Percentiles rank a stretch among this genome's conserved stretches.
Evolutionary conservation across 1,140 invertebrate species (phyloP).

Genomic region (Popillia japonica): DNA sequence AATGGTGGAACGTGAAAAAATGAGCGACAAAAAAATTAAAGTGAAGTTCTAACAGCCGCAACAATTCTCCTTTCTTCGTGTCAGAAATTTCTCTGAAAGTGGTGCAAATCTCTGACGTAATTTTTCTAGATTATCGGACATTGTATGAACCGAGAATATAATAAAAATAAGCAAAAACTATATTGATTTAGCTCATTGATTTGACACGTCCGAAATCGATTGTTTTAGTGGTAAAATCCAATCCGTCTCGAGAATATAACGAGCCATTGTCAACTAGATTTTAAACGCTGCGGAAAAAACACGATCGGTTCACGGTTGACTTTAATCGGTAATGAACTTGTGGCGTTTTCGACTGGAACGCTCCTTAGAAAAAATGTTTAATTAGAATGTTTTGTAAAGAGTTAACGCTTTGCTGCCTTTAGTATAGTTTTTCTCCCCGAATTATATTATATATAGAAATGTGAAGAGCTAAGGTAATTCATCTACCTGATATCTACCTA

Average conservation of each 20-base stretch:
- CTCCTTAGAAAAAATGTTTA: slow-evolving; percentile 53
- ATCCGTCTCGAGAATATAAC: slow-evolving; percentile 55
- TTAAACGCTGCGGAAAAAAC: slow-evolving; percentile 47
- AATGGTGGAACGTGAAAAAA: too few species aligned
- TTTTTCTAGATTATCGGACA: too few species aligned
- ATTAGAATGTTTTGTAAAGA: slow-evolving; percentile 54
- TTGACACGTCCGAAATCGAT: slow-evolving; percentile 54
- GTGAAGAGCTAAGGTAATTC: too few species aligned
- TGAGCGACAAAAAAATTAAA: too few species aligned
- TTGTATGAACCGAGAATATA: too few species aligned
- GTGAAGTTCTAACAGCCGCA: too few species aligned
- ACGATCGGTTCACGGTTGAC: slow-evolving; percentile 50
- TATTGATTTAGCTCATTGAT: slow-evolving; percentile 56
- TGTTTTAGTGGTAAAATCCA: slow-evolving; percentile 54
- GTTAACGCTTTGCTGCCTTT: slow-evolving; percentile 50
- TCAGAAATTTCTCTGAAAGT: too few species aligned
- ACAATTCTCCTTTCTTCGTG: too few species aligned
- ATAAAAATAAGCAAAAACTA: slow-evolving; percentile 44
- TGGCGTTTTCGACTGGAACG: slow-evolving; percentile 53
- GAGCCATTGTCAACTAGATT: slow-evolving; percentile 54
- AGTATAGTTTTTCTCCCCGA: too few species aligned
- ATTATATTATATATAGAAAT: too few species aligned
- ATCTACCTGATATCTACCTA: too few species aligned
- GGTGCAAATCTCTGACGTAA: too few species aligned
- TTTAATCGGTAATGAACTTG: slow-evolving; percentile 58